Conservation (phyloP, 2,888 invertebrate species). For the Phyto melanocephala region DNA sequence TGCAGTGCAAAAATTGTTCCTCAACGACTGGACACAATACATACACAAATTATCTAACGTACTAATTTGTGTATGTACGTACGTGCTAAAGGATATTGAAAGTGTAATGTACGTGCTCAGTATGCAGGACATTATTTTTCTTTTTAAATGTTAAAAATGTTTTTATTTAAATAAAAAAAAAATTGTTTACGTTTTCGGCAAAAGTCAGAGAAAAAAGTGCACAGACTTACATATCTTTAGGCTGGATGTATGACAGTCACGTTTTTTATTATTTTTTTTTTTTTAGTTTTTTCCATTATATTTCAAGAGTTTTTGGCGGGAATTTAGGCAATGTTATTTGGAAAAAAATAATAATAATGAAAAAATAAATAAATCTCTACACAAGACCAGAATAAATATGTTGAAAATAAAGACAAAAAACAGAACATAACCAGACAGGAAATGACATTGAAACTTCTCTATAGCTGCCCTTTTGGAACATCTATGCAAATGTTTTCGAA, state of each 20-base stretch:
- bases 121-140: constrained; percentile 40
- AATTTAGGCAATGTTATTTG: constrained; percentile 22
- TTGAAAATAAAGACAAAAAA: constrained; percentile 17
- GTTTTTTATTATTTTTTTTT: constrained; percentile 24
- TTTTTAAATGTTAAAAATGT: neutral
- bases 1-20: constrained; percentile 40
- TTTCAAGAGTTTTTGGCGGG: constrained; percentile 49
- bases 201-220: constrained; percentile 13
- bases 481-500: constrained; percentile 54
- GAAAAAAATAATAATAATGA: constrained; percentile 33
- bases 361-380: neutral
- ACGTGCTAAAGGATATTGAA: constrained; percentile 34
- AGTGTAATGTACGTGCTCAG: constrained; percentile 41
- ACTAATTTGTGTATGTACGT: constrained; percentile 56
- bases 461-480: neutral
- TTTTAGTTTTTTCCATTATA: neutral
- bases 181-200: constrained; percentile 28
- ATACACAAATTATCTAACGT: neutral
- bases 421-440: constrained; percentile 43
- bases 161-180: neutral
- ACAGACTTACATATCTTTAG: constrained; percentile 33
- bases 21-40: constrained; percentile 24
- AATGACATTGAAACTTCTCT: constrained; percentile 37
- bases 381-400: constrained; percentile 36
- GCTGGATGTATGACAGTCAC: constrained; percentile 59